Evolutionary conservation across 2,113 vertebrate species (phyloP), one percentile per base, ranked within the genome.

Genomic region (Channa maculata): DNA sequence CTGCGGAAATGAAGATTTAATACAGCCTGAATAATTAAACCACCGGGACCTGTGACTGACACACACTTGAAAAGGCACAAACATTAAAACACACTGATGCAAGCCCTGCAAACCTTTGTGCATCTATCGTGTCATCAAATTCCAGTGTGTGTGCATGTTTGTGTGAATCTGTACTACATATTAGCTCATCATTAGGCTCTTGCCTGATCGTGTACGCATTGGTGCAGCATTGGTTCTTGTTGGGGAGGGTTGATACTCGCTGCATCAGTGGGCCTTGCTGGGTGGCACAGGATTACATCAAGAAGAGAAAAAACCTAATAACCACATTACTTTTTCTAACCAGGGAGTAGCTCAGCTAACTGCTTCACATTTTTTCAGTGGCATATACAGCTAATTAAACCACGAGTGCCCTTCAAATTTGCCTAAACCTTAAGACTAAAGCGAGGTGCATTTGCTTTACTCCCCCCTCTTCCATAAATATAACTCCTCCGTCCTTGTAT

Each of bases 1-100:
- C 77, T 67, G 79, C 74, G 57, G 85, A 92, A 92, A 94, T 91
- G 81, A 94, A 94, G 91, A 93, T 92, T 94, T 92, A 92, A 94
- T 90, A 88, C 86, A 86, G 67, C 74, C 84, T 93, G 84, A 94
- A 94, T 94, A 94, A 94, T 93, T 93, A 94, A 94, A 93, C 90
- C 84, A 62, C 76, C 14, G 83, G 75, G 86, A 89, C 79, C 69
- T 60, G 69, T 82, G 83, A 89, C 70, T 80, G 84, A 80, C 90
- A 81, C 75, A 75, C 75, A 67, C 74, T 43, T 8, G 41, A 50
- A 53, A 62, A 55, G 43, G 58, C 60, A 62, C 66, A 71, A 54
- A 87, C 63, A 66, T 68, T 55, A 15, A 84, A 49, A 72, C 45
- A 65, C 44, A 34, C 24, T 5, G 14, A 57, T 54, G 70, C 54